Base-by-base conservation (phyloP, 2,888 invertebrate genomes). In the Dolichomitus sp. region DNA sequence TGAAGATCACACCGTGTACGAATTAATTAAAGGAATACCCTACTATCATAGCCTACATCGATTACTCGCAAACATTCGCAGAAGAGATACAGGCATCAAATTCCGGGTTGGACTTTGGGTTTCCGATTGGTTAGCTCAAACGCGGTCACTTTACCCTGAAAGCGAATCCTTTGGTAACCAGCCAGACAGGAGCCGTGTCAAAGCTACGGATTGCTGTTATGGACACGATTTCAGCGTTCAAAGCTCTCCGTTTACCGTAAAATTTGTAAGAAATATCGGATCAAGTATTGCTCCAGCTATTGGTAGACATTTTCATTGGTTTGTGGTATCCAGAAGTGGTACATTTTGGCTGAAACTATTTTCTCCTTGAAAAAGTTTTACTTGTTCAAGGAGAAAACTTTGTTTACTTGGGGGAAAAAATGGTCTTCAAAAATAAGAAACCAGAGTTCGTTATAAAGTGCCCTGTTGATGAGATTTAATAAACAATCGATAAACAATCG, bases 1-100 rank as follows among this genome's bases (percentile, higher is more conserved):
- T 23, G 23, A 23, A 23, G 23, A 23, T 23, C 23, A 23, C 23
- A 23, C 23, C 23, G 23, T 23, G 23, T 23, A 23, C 23, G 63
- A 40, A 63, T 63, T 63, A 40, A 63, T 63, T 40, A 40, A 63
- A 63, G 40, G 40, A 23, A 40, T 42, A n/a, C 33, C 7, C 57
- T 23, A n/a, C 42, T 1, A 73, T 37, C 54, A 48, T 54, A 63
- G 40, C 52, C 19, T 1, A 70, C 63, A 37, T 63, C 75, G 76
- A 83, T 80, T 76, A 72, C 72, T 69, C 73, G 73, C 59, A 65
- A 80, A 72, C 75, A 68, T 79, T 70, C 42, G 65, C 65, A 5
- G 59, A n/a, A 40, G 42, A 42, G 63, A 76, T 37, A 27, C 40
- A 40, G 61, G 61, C 70, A 82, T 82, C 82, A 69, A 82, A 82